Evolutionary conservation across 2,113 vertebrate species (phyloP).

Genomic region (Pardalotus punctatus): DNA sequence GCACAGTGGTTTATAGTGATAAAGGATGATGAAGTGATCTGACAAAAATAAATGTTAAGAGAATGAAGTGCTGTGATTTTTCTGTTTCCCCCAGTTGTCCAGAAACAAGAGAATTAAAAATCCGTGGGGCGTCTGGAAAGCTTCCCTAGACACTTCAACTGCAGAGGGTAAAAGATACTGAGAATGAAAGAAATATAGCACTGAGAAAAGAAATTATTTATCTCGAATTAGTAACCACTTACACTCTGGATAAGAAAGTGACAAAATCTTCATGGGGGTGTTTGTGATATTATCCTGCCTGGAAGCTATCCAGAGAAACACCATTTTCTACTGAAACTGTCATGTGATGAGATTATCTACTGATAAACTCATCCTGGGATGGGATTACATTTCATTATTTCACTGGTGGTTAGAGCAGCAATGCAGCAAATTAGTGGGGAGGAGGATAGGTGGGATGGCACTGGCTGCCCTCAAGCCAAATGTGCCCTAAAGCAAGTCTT

Average conservation of each 20-base stretch:
- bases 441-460: background rate
- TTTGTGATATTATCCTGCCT: conserved; percentile 56
- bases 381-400: conserved; percentile 14
- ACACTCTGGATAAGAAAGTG: conserved; percentile 59
- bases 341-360: conserved; percentile 52
- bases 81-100: background rate
- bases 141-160: conserved; percentile 43
- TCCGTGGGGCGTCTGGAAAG: conserved; percentile 35
- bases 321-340: conserved; percentile 43
- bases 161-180: conserved; percentile 1
- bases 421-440: background rate
- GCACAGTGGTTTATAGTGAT: background rate
- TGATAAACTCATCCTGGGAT: conserved; percentile 21
- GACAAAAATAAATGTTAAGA: conserved; percentile 16
- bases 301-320: conserved; percentile 45
- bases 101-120: conserved; percentile 25
- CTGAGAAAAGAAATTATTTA: conserved; percentile 48
- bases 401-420: background rate
- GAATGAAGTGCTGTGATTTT: background rate
- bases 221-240: conserved; percentile 70
- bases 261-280: conserved; percentile 60
- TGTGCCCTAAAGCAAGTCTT: background rate
- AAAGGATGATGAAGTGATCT: background rate
- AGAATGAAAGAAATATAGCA: conserved; percentile 48
- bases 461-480: background rate